These are phyloP conservation scores for Nannobrachium achirus DNA, from an alignment of 2,113 vertebrate genomes.

Conservation along the genomic window DNA sequence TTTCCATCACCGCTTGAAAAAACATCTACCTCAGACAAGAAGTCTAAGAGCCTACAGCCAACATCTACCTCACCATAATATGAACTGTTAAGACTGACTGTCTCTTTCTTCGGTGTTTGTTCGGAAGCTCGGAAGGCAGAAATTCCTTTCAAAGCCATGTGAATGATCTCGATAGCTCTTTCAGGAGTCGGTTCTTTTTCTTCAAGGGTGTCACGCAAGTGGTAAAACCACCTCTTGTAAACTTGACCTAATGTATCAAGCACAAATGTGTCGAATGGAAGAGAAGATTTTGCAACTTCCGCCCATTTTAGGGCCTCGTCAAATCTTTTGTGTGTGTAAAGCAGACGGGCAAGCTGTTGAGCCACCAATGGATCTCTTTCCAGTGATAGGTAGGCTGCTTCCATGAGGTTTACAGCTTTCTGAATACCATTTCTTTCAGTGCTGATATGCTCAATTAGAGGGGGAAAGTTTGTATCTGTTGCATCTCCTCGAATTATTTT, in stretches of 20 bases:
- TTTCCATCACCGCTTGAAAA: conserved; percentile 54
- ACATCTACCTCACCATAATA: conserved; percentile 81
- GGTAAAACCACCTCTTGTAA: conserved; percentile 69
- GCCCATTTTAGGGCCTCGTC: conserved; percentile 72
- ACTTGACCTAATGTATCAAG: conserved; percentile 80
- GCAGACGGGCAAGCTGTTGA: conserved; percentile 79
- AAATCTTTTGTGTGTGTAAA: conserved; percentile 70
- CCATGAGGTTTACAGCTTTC: conserved; percentile 75
- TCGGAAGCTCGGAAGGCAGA: conserved; percentile 73
- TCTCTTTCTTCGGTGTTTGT: conserved; percentile 64
- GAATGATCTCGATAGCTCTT: conserved; percentile 45
- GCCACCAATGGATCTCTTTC: conserved; percentile 73
- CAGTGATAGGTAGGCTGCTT: conserved; percentile 66
- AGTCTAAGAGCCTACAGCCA: conserved; percentile 69
- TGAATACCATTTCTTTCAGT: conserved; percentile 48
- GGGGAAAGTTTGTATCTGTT: conserved; percentile 73
- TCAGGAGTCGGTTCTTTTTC: conserved; percentile 26
- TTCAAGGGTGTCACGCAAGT: conserved; percentile 55
- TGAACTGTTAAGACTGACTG: conserved; percentile 58
- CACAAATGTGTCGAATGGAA: conserved; percentile 66
- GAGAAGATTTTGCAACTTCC: conserved; percentile 55
- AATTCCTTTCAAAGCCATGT: conserved; percentile 72
- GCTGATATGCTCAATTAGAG: conserved; percentile 73
- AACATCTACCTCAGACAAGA: conserved; percentile 61
- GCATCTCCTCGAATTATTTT: conserved; percentile 76